Evolutionary conservation across 2,113 vertebrate species (phyloP).

Genomic region (Ursus arctos): DNA sequence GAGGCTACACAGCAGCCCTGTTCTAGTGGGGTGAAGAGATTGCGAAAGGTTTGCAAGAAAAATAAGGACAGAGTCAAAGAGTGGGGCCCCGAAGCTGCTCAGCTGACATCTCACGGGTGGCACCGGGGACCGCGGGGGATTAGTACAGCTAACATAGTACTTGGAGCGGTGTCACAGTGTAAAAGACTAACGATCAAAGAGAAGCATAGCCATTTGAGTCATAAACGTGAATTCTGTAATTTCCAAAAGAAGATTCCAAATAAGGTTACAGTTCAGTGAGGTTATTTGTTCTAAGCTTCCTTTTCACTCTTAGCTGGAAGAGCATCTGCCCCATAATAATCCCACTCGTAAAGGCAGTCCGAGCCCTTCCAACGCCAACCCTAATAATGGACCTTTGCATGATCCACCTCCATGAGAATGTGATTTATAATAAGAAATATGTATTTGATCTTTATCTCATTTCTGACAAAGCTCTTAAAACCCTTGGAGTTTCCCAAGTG

Average conservation of each 20-base stretch:
- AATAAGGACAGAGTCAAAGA: neutral
- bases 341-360: neutral
- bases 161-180: neutral
- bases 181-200: neutral
- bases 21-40: neutral
- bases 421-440: neutral
- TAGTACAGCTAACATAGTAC: neutral
- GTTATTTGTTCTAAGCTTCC: neutral
- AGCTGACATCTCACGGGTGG: neutral
- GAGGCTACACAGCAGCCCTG: neutral
- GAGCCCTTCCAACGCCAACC: neutral
- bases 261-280: neutral
- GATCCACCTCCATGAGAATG: neutral
- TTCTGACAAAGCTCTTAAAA: neutral
- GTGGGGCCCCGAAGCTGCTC: neutral
- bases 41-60: neutral
- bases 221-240: neutral
- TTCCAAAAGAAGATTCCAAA: neutral
- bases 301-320: neutral
- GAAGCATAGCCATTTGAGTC: neutral
- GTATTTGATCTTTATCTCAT: neutral
- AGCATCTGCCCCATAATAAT: neutral
- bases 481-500: neutral
- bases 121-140: neutral
- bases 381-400: neutral